Conservation (phyloP, 1,140 invertebrate genomes). For the Cyclina sinensis region DNA sequence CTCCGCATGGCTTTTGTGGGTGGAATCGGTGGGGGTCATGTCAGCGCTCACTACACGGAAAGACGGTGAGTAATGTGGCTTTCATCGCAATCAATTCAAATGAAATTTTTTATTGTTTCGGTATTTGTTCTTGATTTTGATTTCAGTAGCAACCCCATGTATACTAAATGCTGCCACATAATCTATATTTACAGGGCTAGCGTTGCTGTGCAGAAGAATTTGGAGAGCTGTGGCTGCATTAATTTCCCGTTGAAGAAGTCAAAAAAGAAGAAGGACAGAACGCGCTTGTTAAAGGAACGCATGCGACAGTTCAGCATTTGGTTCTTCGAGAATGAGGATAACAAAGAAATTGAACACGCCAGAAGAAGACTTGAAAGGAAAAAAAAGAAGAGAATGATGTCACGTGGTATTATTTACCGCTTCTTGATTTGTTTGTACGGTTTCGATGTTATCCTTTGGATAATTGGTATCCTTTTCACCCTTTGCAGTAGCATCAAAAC, state of each 20-base stretch:
- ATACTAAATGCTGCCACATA: not conserved
- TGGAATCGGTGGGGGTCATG: not conserved
- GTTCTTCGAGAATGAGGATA: constrained; percentile 45
- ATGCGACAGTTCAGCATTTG: constrained; percentile 60
- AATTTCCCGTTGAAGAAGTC: not conserved
- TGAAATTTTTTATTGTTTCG: no score
- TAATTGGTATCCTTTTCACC: not conserved
- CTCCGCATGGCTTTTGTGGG: not conserved
- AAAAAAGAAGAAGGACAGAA: not conserved
- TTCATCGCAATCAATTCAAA: no score
- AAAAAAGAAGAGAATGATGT: not conserved
- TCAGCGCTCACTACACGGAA: not conserved
- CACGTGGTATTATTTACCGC: no score
- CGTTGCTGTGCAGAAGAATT: not conserved
- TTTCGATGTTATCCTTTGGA: not conserved
- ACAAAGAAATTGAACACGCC: constrained; percentile 18
- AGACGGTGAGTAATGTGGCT: not conserved
- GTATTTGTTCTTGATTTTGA: no score
- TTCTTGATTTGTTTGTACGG: not conserved
- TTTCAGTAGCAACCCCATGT: no score
- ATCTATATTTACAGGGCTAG: not conserved
- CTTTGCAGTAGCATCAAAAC: constrained; percentile 37
- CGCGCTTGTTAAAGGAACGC: not conserved
- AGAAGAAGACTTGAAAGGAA: constrained; percentile 22
- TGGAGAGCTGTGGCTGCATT: constrained; percentile 6